Base-by-base conservation (phyloP, 2,113 vertebrate species). In the Oncorhynchus nerka region DNA sequence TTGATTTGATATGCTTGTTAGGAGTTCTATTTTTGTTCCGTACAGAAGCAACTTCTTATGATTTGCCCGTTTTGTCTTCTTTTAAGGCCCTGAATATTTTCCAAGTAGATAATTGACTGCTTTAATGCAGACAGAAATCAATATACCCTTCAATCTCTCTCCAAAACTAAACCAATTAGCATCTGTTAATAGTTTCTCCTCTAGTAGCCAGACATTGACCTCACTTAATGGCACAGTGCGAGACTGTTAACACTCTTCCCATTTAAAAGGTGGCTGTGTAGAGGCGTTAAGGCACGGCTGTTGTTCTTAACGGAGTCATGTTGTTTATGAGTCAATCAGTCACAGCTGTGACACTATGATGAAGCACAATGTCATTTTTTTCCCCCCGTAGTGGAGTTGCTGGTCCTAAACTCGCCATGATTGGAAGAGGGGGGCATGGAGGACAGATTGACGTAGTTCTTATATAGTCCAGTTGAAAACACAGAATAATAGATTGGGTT, bases 101-200 rank as follows among this genome's bases (percentile, higher is more conserved):
- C 68, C 30, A 61, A 61, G 20, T 22, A 39, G 22, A 34, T 81
- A 78, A 72, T 80, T 80, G 12, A 79, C 75, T 66, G 28, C 22
- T 62, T 66, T 55, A 55, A 67, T 57, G 73, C 28, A 73, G 77
- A 68, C 5, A 34, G 51, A 55, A 55, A 3, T 3, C 15, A 65
- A 55, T 19, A 45, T 34, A 51, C 4, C 34, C 74, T 51, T 11
- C 57, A n/a, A 39, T 70, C 64, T 48, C 8, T 39, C 77, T 71
- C 51, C 45, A 39, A 5, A 74, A 19, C 65, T 68, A 72, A 84
- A 66, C 57, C 72, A 76, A 70, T 20, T 4, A 19, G 20, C 57
- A 68, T 70, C 34, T 77, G 64, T 83, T 68, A 69, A 73, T 83
- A 75, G 70, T 84, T 82, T 75, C 26, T 61, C 71, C 78, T 66